phyloP scores from a whole-genome alignment of 2,888 invertebrate species.

The Lithosia quadra region DNA sequence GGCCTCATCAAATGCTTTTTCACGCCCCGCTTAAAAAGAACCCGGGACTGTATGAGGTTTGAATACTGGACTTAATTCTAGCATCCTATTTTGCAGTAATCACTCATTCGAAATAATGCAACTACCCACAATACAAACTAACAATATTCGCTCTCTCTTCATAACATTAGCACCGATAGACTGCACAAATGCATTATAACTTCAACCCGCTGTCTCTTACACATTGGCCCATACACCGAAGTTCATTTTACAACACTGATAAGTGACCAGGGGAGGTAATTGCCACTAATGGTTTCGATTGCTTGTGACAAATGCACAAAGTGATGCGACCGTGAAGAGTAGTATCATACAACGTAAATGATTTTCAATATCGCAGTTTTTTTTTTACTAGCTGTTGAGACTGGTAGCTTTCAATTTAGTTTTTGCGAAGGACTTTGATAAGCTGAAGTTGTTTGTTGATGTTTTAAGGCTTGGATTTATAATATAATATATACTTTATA shows the following conservation, averaged over 20 bases:
- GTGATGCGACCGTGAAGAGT: conserved; percentile 47
- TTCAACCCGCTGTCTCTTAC: conserved; percentile 30
- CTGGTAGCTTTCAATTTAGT: background rate
- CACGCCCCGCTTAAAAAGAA: too few species aligned
- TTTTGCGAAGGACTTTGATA: background rate
- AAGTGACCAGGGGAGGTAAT: conserved; percentile 62
- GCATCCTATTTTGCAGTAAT: too few species aligned
- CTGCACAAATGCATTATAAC: background rate
- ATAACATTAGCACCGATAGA: background rate
- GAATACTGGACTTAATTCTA: too few species aligned
- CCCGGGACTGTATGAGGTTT: too few species aligned
- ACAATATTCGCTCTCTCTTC: background rate
- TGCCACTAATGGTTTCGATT: conserved; percentile 65
- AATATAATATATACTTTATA: background rate
- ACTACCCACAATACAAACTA: background rate
- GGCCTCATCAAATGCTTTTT: too few species aligned
- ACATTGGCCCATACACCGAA: conserved; percentile 29
- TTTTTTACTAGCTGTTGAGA: conserved; percentile 9
- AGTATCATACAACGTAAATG: conserved; percentile 6
- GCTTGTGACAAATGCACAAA: conserved; percentile 65
- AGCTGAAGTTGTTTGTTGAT: background rate
- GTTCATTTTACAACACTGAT: conserved; percentile 53
- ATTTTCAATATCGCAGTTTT: background rate
- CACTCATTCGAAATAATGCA: too few species aligned
- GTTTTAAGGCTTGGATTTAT: background rate